A percentile compares a stretch with the other conserved stretches of the same genome.
Evolutionary conservation across 2,113 vertebrate genomes (phyloP).

Genomic region (Channa argus): DNA sequence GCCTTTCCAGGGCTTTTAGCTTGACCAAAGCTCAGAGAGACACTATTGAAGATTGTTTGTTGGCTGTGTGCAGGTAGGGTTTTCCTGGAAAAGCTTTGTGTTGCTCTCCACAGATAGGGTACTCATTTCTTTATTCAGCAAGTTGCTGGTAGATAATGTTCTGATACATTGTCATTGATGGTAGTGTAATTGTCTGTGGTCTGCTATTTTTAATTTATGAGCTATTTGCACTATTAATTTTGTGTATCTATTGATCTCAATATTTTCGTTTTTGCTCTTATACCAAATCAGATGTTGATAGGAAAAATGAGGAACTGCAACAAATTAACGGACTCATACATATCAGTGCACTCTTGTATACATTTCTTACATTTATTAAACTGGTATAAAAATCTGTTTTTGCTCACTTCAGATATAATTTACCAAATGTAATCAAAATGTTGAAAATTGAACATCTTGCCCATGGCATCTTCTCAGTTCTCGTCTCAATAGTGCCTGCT

Average conservation of each 20-base stretch:
- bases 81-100: no score
- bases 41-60: constrained; percentile 91
- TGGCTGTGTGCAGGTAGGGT: constrained; percentile 87
- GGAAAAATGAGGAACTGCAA: no score
- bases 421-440: constrained; percentile 32
- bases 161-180: neutral
- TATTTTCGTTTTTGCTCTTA: neutral
- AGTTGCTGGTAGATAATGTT: neutral
- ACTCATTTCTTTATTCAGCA: constrained; percentile 1
- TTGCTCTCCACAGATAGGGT: neutral
- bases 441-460: constrained; percentile 28
- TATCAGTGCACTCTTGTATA: neutral
- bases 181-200: neutral
- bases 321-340: no score
- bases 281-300: neutral
- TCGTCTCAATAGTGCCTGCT: neutral
- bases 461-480: constrained; percentile 6
- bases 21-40: constrained; percentile 95
- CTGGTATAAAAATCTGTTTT: constrained; percentile 19
- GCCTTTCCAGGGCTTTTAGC: constrained; percentile 90
- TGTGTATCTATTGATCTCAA: neutral
- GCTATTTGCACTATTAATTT: neutral
- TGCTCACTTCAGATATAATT: constrained; percentile 24
- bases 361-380: constrained; percentile 42
- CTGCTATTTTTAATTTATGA: neutral